Conservation (phyloP, 2,888 invertebrate species). For the Mythimna pallens region DNA sequence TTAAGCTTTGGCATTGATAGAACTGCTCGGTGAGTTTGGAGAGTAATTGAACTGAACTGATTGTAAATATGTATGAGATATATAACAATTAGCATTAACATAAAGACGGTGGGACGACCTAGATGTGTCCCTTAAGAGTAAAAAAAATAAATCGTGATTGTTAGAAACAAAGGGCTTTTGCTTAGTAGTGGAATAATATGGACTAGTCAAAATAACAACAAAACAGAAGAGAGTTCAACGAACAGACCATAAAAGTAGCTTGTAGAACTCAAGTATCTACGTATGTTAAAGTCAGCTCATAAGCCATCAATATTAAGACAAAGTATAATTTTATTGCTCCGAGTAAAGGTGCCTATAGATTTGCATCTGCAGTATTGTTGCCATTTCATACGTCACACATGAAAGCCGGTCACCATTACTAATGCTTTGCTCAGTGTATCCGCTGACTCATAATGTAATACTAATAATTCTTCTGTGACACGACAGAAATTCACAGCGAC, state of each 20-base stretch:
- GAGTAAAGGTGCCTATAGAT: slow-evolving; percentile 48
- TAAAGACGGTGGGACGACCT: too few relatives aligned
- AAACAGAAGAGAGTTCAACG: neutral
- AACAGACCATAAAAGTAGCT: neutral
- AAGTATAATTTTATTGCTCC: slow-evolving; percentile 48
- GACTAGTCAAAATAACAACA: too few relatives aligned
- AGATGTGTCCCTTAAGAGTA: too few relatives aligned
- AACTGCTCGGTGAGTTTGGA: slow-evolving; percentile 61
- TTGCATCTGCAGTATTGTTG: slow-evolving; percentile 48
- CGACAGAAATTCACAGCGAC: slow-evolving; percentile 47
- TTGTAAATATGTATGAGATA: slow-evolving; percentile 3
- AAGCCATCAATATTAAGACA: slow-evolving; percentile 34
- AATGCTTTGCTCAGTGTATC: slow-evolving; percentile 44
- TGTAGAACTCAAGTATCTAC: neutral
- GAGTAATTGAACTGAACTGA: slow-evolving; percentile 35
- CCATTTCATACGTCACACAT: slow-evolving; percentile 50
- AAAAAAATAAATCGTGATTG: too few relatives aligned
- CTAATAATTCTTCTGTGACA: slow-evolving; percentile 53
- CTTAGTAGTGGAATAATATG: too few relatives aligned
- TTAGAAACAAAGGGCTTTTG: too few relatives aligned
- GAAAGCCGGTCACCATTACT: slow-evolving; percentile 51
- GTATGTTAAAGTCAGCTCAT: slow-evolving; percentile 10
- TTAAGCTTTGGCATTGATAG: slow-evolving; percentile 59
- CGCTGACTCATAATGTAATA: slow-evolving; percentile 48
- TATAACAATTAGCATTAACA: neutral